These are phyloP conservation scores for Ctenochaetus hawaiiensis DNA, from an alignment of 2,797 vertebrate species.

Conservation along the genomic window DNA sequence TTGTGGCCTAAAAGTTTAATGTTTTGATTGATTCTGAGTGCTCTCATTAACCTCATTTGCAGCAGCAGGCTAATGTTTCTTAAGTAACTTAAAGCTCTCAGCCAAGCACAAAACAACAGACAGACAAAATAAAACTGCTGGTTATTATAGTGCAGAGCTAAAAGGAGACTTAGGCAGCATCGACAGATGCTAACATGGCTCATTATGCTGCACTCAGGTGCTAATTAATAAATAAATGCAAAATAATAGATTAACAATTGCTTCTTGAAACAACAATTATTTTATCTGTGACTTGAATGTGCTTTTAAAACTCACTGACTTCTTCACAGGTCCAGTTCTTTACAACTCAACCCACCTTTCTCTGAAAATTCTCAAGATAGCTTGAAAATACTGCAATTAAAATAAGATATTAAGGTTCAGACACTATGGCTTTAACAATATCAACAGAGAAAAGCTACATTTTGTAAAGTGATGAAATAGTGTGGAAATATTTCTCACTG, in stretches of 20 bases:
- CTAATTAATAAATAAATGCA: neutral
- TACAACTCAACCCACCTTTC: too few relatives aligned
- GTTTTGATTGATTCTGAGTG: too few relatives aligned
- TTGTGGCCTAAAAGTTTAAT: too few relatives aligned
- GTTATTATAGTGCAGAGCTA: neutral
- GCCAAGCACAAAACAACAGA: neutral
- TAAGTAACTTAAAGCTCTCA: neutral
- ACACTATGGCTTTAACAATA: constrained; percentile 14
- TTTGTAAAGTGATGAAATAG: constrained; percentile 40
- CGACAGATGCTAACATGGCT: neutral
- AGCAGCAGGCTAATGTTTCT: neutral
- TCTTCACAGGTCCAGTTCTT: too few relatives aligned
- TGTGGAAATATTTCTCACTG: constrained; percentile 1
- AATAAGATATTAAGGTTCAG: constrained; percentile 3
- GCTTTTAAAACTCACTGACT: too few relatives aligned
- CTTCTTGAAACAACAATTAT: too few relatives aligned
- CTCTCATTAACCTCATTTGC: neutral
- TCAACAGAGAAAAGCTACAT: constrained; percentile 22
- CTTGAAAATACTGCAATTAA: constrained; percentile 4
- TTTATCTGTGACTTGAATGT: too few relatives aligned
- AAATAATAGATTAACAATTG: too few relatives aligned
- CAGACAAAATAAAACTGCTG: too few relatives aligned
- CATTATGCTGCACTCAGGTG: neutral
- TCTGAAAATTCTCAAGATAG: too few relatives aligned
- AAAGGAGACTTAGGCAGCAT: neutral